Conservation (phyloP, 2,797 vertebrate genomes). For the Heterohyrax brucei region DNA sequence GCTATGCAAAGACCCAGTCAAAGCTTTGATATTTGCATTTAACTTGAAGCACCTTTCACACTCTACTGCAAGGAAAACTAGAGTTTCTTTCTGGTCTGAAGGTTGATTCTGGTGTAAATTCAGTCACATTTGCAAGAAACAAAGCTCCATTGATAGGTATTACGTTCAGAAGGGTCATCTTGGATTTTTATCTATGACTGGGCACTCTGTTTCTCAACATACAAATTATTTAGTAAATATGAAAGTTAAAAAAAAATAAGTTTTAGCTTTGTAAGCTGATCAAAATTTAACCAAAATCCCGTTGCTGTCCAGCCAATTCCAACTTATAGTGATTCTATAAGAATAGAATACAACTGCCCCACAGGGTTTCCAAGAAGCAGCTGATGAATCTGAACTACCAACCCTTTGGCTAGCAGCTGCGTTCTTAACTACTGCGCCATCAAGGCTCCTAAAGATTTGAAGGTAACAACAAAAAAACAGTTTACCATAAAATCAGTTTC, state of each 20-base stretch:
- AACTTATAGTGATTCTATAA: background rate
- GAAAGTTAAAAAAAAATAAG: background rate
- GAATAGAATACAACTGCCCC: background rate
- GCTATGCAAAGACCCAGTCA: too few species aligned
- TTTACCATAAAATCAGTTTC: background rate
- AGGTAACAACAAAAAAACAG: background rate
- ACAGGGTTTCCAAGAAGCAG: background rate
- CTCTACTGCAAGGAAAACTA: background rate
- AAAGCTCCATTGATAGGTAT: background rate
- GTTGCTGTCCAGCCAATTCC: background rate
- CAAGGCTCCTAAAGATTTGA: background rate
- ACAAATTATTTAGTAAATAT: background rate
- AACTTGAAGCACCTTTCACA: background rate
- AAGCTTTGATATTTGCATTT: too few species aligned
- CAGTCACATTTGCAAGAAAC: constrained; percentile 21
- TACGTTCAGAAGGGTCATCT: constrained; percentile 4
- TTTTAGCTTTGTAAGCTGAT: background rate
- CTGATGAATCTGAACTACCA: too few species aligned
- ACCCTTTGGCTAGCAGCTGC: too few species aligned
- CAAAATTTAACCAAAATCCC: background rate
- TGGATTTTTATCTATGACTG: background rate
- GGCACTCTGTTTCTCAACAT: background rate
- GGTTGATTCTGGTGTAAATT: background rate
- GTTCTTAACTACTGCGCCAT: too few species aligned
- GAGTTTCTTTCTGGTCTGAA: background rate